phyloP scores from a whole-genome alignment of 2,113 vertebrate genomes.

The Campylomormyrus numenius region DNA sequence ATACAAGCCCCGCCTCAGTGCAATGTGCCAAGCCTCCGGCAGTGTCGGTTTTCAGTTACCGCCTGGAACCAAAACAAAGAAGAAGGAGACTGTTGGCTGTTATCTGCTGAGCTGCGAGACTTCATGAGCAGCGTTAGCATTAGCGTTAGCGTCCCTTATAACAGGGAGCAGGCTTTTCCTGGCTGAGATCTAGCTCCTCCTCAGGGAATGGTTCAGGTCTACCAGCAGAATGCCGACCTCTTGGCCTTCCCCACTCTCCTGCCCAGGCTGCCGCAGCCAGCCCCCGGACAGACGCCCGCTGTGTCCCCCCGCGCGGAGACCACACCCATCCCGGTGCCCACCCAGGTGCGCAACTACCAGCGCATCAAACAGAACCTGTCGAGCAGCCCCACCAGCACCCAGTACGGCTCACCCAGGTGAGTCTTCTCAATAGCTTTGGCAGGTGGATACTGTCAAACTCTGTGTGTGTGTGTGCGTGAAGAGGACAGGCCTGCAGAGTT shows the following conservation, averaged over 20 bases:
- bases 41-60: constrained; percentile 28
- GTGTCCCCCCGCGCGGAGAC: constrained; percentile 81
- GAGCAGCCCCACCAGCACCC: constrained; percentile 68
- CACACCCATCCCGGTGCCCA: constrained; percentile 87
- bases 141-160: not conserved
- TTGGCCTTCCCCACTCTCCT: constrained; percentile 21
- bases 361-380: constrained; percentile 93
- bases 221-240: constrained; percentile 31
- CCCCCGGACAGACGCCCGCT: constrained; percentile 51
- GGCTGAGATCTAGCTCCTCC: not conserved
- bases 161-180: not conserved
- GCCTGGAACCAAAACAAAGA: constrained; percentile 36
- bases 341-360: constrained; percentile 92
- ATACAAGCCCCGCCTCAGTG: constrained; percentile 34
- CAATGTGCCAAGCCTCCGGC: constrained; percentile 10
- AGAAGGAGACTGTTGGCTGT: not conserved
- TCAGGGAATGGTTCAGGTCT: constrained; percentile 23
- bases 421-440: constrained; percentile 15
- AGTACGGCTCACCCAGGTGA: constrained; percentile 85
- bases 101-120: not conserved
- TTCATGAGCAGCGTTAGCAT: not conserved
- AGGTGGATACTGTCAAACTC: not conserved
- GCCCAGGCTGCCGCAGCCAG: constrained; percentile 70
- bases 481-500: not conserved
- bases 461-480: not conserved